Evolutionary conservation across 2,113 vertebrate species (phyloP).

Genomic region (Heterotis niloticus): DNA sequence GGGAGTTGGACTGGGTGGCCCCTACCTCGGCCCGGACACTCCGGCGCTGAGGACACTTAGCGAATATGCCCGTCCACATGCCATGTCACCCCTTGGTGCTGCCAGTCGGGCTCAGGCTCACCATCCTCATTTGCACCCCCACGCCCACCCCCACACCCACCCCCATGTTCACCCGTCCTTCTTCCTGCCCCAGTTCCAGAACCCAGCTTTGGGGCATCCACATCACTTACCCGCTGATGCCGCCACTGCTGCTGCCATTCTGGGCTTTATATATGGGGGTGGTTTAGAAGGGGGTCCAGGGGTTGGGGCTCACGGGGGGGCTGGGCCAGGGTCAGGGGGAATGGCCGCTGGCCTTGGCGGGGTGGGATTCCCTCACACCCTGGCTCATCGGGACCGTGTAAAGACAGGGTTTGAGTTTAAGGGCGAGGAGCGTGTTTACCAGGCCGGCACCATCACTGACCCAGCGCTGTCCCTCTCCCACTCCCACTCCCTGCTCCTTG

Average conservation of each 20-base stretch:
- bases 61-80: slow-evolving; percentile 93
- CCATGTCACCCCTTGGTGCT: slow-evolving; percentile 81
- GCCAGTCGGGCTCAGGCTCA: slow-evolving; percentile 60
- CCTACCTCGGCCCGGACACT: slow-evolving; percentile 92
- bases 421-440: slow-evolving; percentile 66
- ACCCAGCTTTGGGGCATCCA: slow-evolving; percentile 63
- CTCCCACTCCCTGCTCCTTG: slow-evolving; percentile 64
- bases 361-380: slow-evolving; percentile 63
- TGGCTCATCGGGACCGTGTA: slow-evolving; percentile 82
- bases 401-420: slow-evolving; percentile 90
- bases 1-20: slow-evolving; percentile 85
- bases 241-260: slow-evolving; percentile 68
- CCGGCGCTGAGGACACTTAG: slow-evolving; percentile 93
- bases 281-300: slow-evolving; percentile 62
- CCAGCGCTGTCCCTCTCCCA: slow-evolving; percentile 45
- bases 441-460: slow-evolving; percentile 55
- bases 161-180: slow-evolving; percentile 70
- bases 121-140: slow-evolving; percentile 62
- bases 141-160: slow-evolving; percentile 54
- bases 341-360: slow-evolving; percentile 60
- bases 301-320: slow-evolving; percentile 55
- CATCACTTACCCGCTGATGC: slow-evolving; percentile 68
- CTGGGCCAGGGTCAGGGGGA: slow-evolving; percentile 52
- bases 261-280: slow-evolving; percentile 70
- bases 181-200: slow-evolving; percentile 71